These are phyloP conservation scores for Apamea crenata DNA, from an alignment of 2,888 invertebrate genomes.

Conservation along the genomic window DNA sequence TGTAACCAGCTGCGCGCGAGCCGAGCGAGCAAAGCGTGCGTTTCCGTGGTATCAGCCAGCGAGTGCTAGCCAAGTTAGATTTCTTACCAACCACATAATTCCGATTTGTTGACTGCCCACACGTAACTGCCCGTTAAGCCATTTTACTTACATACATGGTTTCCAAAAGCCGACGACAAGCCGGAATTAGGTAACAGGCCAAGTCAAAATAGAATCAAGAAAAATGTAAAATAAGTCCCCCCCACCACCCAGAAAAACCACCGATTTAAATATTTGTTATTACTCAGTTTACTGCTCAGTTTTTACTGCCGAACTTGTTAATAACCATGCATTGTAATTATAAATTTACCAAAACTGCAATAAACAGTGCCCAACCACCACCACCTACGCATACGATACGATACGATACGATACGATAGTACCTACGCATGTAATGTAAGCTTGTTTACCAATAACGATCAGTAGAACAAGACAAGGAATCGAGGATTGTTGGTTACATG, in stretches of 20 bases:
- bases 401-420: too few relatives aligned
- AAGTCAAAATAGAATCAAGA: too few relatives aligned
- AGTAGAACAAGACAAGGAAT: conserved; percentile 3
- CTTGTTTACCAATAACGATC: conserved; percentile 3
- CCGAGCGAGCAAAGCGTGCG: too few relatives aligned
- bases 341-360: not conserved
- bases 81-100: not conserved
- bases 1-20: not conserved
- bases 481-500: conserved; percentile 19
- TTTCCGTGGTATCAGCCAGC: not conserved
- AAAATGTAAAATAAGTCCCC: too few relatives aligned
- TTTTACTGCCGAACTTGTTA: not conserved
- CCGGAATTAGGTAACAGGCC: too few relatives aligned
- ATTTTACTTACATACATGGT: too few relatives aligned
- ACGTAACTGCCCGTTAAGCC: not conserved
- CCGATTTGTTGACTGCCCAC: not conserved
- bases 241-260: too few relatives aligned
- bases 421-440: not conserved
- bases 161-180: too few relatives aligned
- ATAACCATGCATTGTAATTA: not conserved
- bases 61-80: not conserved
- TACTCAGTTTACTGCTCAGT: not conserved
- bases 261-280: not conserved
- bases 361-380: not conserved
- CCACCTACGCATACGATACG: too few relatives aligned